Conservation (phyloP, 1,140 invertebrate genomes). For the Drosophila leontia region DNA sequence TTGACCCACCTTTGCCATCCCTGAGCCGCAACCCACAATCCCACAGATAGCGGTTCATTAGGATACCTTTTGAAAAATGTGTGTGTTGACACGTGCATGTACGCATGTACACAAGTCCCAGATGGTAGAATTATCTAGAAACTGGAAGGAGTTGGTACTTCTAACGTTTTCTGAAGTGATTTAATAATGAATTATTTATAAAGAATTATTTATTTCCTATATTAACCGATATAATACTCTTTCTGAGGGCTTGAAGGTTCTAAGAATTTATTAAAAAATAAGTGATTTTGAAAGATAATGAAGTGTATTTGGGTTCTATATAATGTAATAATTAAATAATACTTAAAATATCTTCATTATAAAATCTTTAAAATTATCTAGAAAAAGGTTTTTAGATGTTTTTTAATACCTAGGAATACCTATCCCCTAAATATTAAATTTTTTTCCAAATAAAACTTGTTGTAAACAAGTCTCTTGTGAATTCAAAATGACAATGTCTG, state of each 20-base stretch:
- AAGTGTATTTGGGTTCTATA: no score
- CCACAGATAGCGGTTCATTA: conserved; percentile 30
- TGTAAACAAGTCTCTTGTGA: neutral
- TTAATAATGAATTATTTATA: conserved; percentile 10
- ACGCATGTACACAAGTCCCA: neutral
- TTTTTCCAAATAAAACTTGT: neutral
- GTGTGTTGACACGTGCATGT: conserved; percentile 22
- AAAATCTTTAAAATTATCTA: no score
- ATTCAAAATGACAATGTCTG: conserved; percentile 4
- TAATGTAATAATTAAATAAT: no score
- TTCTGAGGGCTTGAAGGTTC: neutral
- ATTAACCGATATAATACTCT: neutral
- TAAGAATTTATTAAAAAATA: neutral
- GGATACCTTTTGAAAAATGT: conserved; percentile 42
- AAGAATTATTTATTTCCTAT: neutral
- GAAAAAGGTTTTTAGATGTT: neutral
- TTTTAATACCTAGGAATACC: no score
- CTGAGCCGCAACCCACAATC: conserved; percentile 6
- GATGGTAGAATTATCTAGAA: neutral
- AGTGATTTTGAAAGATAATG: neutral
- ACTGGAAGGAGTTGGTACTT: neutral
- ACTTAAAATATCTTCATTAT: no score
- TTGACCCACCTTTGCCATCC: conserved; percentile 8
- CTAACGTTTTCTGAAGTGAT: neutral
- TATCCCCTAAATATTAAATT: no score